Base-by-base conservation (phyloP, 37 sponge, comb jelly and placozoan genomes). In the Diacarnus erythraeanus region DNA sequence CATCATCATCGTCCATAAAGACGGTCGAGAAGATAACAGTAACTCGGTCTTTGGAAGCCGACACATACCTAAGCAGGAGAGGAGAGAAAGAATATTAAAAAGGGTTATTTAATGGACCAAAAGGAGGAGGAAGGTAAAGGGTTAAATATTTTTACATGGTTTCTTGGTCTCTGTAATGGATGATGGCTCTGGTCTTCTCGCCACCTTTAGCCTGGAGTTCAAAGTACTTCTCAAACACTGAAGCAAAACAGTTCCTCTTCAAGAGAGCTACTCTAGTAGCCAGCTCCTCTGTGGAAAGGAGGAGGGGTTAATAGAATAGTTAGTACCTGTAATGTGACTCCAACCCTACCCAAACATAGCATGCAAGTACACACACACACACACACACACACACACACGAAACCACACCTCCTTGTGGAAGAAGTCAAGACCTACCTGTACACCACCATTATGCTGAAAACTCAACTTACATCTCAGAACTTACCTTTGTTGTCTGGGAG, bases 231-330 rank as follows among this genome's bases (percentile, higher is more conserved):
- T 94, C 86, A 79, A 98, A 98, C 3, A 98, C 94, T 41, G 96
- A 67, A 0, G 99, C 99, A 77, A 98, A 95, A 74, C 99, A 98
- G 83, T 98, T 95, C 3, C 99, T 64, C 80, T 98, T 98, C 38
- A 98, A 77, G 27, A 94, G 80, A 75, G 96, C 92, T 2, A 89
- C 92, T 38, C 93, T 89, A 34, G 63, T 47, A 59, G 89, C 89
- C 77, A 93, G 76, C 1, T 80, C 89, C 65, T 86, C 94, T 84
- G 78, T 60, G 71, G 36, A 64, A 18, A 36, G 38, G 18, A 20
- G 18, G 72, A 36, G 42, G 22, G 70, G 30, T 8, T 42, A 77
- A 75, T 54, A 74, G 64, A 40, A 10, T 20, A 54, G 3, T 20
- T 10, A 54, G 56, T 20, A 54, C 23, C 38, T 36, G 37, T 68